These are phyloP conservation scores for Drosophila greeni DNA, from an alignment of 2,888 invertebrate genomes.

Conservation along the genomic window DNA sequence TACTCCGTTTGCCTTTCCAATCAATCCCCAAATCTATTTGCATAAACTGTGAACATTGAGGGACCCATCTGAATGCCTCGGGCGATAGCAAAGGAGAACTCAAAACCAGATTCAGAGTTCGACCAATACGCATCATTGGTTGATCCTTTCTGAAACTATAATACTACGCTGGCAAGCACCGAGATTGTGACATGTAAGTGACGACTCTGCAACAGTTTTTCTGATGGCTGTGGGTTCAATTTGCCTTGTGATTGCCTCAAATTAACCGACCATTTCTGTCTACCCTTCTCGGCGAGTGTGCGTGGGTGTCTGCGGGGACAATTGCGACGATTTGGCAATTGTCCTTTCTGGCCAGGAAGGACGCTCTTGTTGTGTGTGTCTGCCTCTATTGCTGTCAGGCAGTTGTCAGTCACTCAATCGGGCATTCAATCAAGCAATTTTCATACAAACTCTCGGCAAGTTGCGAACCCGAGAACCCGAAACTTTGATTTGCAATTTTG, in stretches of 20 bases:
- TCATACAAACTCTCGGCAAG: conserved; percentile 48
- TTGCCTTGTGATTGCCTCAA: conserved; percentile 68
- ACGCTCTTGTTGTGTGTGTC: not conserved
- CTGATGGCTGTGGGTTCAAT: conserved; percentile 51
- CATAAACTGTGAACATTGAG: conserved; percentile 28
- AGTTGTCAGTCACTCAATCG: conserved; percentile 58
- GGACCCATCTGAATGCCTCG: conserved; percentile 30
- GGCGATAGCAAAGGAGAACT: conserved; percentile 14
- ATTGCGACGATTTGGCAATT: conserved; percentile 64
- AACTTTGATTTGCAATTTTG: conserved; percentile 70
- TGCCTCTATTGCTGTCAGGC: conserved; percentile 22
- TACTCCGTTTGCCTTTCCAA: conserved; percentile 13
- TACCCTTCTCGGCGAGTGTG: conserved; percentile 24
- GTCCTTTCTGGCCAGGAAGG: conserved; percentile 38
- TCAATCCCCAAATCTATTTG: conserved; percentile 17
- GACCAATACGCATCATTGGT: conserved; percentile 47
- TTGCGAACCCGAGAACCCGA: conserved; percentile 43
- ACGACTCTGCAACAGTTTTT: conserved; percentile 21
- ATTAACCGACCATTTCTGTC: conserved; percentile 59
- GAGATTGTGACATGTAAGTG: conserved; percentile 12
- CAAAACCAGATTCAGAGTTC: conserved; percentile 13
- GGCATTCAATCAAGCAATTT: conserved; percentile 66
- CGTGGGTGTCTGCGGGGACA: conserved; percentile 6
- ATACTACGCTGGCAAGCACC: conserved; percentile 26
- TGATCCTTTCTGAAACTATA: conserved; percentile 55